phyloP scores from a whole-genome alignment of 2,113 vertebrate genomes.

The Nerophis ophidion region DNA sequence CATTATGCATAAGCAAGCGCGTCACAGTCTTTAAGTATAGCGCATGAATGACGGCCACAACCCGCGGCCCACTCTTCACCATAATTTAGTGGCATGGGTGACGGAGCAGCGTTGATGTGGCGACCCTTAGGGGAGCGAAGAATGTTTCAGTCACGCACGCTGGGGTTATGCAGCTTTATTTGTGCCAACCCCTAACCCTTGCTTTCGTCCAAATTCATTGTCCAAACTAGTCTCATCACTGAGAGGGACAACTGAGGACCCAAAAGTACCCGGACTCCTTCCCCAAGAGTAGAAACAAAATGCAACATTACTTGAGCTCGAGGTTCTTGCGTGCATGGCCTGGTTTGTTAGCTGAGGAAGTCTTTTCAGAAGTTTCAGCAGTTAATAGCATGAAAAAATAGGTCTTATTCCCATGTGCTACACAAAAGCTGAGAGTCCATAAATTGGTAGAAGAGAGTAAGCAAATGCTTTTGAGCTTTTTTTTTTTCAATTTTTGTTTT shows the following conservation, averaged over 20 bases:
- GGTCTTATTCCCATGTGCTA: constrained; percentile 22
- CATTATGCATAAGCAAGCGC: constrained; percentile 18
- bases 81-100: constrained; percentile 36
- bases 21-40: constrained; percentile 28
- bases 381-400: constrained; percentile 7
- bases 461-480: constrained; percentile 4
- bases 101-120: constrained; percentile 38
- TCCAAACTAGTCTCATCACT: constrained; percentile 11
- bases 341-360: constrained; percentile 15
- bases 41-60: constrained; percentile 40
- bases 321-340: not conserved
- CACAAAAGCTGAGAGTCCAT: constrained; percentile 21
- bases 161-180: constrained; percentile 23
- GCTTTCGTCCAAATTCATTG: constrained; percentile 7
- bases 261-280: not conserved
- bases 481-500: not conserved
- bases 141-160: constrained; percentile 37
- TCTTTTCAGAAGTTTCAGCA: not conserved
- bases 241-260: constrained; percentile 15
- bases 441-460: constrained; percentile 2
- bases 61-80: constrained; percentile 19
- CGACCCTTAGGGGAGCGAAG: constrained; percentile 21
- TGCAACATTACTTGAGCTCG: constrained; percentile 10
- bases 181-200: constrained; percentile 6
- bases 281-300: not conserved